phyloP scores from a whole-genome alignment of 2,888 invertebrate species.

The Dicyrtomina minuta region DNA sequence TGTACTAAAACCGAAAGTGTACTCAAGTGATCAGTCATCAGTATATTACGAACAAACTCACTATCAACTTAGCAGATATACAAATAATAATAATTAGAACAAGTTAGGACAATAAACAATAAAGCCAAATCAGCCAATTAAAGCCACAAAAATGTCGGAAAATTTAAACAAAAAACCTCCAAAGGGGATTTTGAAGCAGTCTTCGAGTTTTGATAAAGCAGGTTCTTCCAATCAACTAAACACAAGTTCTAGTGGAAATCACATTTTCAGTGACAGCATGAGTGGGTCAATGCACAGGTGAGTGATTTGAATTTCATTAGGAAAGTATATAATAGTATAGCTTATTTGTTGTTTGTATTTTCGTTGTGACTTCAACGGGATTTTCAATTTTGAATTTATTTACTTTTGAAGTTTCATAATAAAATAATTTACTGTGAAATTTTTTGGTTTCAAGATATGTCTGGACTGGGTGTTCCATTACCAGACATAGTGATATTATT shows the following conservation, averaged over 20 bases:
- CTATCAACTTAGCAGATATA: too few relatives aligned
- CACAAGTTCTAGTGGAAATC: background rate
- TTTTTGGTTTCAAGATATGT: background rate
- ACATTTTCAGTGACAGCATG: constrained; percentile 2
- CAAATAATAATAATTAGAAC: too few relatives aligned
- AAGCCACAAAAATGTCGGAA: constrained; percentile 66
- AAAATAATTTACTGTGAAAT: background rate
- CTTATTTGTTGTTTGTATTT: too few relatives aligned
- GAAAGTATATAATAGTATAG: background rate
- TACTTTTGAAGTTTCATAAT: too few relatives aligned
- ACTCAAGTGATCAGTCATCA: too few relatives aligned
- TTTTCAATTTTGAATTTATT: background rate
- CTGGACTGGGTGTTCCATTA: background rate
- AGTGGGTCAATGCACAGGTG: constrained; percentile 11
- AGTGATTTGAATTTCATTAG: background rate
- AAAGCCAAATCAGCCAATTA: too few relatives aligned
- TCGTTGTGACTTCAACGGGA: background rate
- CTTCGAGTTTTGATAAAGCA: constrained; percentile 82
- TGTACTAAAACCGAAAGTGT: too few relatives aligned
- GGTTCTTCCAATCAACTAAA: constrained; percentile 57
- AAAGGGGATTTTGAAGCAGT: constrained; percentile 89
- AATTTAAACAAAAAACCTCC: constrained; percentile 79
- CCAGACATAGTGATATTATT: background rate
- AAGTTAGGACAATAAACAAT: too few relatives aligned
- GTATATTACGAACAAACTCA: too few relatives aligned